Percentiles rank a stretch among this genome's conserved stretches.
phyloP scores from a whole-genome alignment of 2,888 invertebrate genomes.

The Strigamia transsilvanica region DNA sequence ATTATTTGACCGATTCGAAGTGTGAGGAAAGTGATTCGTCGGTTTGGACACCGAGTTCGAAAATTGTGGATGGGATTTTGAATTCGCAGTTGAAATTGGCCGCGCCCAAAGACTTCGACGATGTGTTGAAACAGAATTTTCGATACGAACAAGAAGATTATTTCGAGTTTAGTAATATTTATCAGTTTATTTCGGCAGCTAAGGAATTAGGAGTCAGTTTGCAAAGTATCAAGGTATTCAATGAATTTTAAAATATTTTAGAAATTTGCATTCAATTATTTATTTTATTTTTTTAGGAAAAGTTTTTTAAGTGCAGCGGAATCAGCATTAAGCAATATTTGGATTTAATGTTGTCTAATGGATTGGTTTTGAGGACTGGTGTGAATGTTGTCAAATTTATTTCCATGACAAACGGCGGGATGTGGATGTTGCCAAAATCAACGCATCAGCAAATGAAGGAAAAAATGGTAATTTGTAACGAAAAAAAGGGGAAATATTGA shows the following conservation, averaged over 20 bases:
- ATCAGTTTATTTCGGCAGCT: not conserved
- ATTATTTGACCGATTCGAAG: constrained; percentile 11
- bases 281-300: not conserved
- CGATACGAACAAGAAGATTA: not conserved
- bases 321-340: not conserved
- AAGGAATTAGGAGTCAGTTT: constrained; percentile 1
- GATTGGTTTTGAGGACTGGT: not conserved
- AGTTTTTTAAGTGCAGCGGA: not conserved
- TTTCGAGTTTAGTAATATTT: not conserved
- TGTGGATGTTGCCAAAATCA: not conserved
- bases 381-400: not conserved
- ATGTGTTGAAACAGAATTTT: constrained; percentile 43
- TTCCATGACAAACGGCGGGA: not conserved
- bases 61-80: constrained; percentile 56
- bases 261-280: not conserved
- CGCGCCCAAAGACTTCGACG: constrained; percentile 59
- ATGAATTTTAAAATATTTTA: not conserved
- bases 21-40: too few relatives aligned
- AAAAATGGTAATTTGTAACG: too few relatives aligned
- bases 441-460: not conserved
- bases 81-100: constrained; percentile 58
- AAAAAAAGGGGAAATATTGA: too few relatives aligned
- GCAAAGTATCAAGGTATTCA: not conserved
- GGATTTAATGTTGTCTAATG: not conserved
- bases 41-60: not conserved